These are phyloP conservation scores for Poecile montanus DNA, from an alignment of 2,797 vertebrate species.

Conservation along the genomic window DNA sequence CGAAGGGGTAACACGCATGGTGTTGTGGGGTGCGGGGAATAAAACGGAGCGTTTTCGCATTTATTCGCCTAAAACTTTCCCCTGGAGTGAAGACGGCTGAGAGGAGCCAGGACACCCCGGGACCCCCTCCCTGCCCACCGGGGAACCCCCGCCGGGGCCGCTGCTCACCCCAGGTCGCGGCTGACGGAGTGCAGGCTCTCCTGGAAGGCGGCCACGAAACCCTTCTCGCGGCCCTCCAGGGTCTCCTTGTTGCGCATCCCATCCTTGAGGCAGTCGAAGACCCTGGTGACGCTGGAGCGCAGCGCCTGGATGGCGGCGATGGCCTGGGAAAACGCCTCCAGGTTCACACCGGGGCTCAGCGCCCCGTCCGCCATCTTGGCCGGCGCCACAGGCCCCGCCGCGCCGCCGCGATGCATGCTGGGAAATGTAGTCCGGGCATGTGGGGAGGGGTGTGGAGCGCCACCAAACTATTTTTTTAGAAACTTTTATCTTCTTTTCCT, in stretches of 20 bases:
- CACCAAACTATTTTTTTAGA: accelerated
- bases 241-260: constrained; percentile 94
- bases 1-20: accelerated
- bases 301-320: constrained; percentile 94
- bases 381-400: not conserved
- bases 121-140: not conserved
- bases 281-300: constrained; percentile 93
- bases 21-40: accelerated
- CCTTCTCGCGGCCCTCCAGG: constrained; percentile 90
- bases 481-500: not conserved
- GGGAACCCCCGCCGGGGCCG: not conserved
- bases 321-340: constrained; percentile 95
- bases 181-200: constrained; percentile 94
- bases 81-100: accelerated
- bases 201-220: constrained; percentile 91
- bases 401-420: not conserved
- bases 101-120: not conserved
- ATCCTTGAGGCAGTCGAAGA: constrained; percentile 95
- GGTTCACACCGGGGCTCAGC: constrained; percentile 89
- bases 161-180: constrained; percentile 91
- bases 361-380: constrained; percentile 87
- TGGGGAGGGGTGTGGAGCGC: accelerated
- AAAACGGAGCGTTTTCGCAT: accelerated
- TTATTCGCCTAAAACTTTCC: not conserved
- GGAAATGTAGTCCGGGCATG: constrained; percentile 18